Evolutionary conservation across 2,888 invertebrate genomes (phyloP).

Genomic region (Andrena praecox): DNA sequence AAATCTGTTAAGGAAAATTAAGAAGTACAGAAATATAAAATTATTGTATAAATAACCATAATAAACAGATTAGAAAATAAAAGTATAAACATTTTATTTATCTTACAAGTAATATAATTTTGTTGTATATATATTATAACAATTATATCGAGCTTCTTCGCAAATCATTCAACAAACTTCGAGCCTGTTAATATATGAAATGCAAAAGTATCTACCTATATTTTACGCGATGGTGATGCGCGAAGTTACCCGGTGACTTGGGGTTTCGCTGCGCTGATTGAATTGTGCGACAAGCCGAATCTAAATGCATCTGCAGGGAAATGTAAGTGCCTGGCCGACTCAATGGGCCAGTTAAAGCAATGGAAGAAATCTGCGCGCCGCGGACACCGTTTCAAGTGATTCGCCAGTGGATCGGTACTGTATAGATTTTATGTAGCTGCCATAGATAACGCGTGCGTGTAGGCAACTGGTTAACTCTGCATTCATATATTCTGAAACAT

Average conservation of each 20-base stretch:
- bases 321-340: constrained; percentile 20
- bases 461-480: background rate
- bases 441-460: background rate
- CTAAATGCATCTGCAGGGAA: constrained; percentile 16
- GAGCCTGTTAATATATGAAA: too few relatives aligned
- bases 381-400: constrained; percentile 23
- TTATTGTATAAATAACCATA: too few relatives aligned
- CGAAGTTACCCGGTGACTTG: background rate
- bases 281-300: constrained; percentile 18
- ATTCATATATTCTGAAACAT: background rate
- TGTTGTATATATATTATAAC: too few relatives aligned
- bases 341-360: constrained; percentile 35
- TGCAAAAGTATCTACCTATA: too few relatives aligned
- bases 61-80: too few relatives aligned
- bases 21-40: too few relatives aligned
- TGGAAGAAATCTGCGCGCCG: constrained; percentile 17
- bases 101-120: too few relatives aligned
- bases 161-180: too few relatives aligned
- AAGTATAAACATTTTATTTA: too few relatives aligned
- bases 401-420: background rate
- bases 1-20: too few relatives aligned
- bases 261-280: background rate
- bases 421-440: background rate
- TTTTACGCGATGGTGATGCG: too few relatives aligned
- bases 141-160: too few relatives aligned